phyloP scores from a whole-genome alignment of 2,888 invertebrate species.

The Meganola albula region DNA sequence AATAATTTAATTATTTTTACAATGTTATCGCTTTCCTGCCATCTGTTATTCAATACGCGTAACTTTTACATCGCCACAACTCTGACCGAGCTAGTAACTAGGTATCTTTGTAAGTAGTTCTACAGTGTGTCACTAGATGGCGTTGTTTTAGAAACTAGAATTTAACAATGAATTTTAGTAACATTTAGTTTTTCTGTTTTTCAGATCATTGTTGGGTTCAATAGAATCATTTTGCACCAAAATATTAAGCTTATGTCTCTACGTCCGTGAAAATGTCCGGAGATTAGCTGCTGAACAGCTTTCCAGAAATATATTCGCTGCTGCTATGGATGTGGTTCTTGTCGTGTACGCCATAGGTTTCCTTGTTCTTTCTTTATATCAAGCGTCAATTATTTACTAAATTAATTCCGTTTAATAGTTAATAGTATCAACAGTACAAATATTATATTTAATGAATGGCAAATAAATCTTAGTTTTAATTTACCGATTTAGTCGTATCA shows the following conservation, averaged over 20 bases:
- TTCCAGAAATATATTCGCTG: conserved; percentile 46
- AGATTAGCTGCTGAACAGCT: conserved; percentile 36
- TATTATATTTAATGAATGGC: too few species aligned
- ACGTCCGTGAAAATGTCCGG: conserved; percentile 28
- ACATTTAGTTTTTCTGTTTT: conserved; percentile 7
- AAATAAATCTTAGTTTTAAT: too few species aligned
- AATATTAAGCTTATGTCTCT: conserved; percentile 25
- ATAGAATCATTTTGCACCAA: conserved; percentile 35
- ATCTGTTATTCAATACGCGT: conserved; percentile 15
- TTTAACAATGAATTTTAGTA: neutral
- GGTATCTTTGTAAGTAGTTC: too few species aligned
- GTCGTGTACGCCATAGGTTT: conserved; percentile 58
- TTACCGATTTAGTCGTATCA: too few species aligned
- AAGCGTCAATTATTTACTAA: conserved; percentile 32
- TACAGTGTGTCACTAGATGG: conserved; percentile 12
- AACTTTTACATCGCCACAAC: neutral
- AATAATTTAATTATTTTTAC: too few species aligned
- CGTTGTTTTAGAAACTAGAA: conserved; percentile 3
- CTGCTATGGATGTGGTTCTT: conserved; percentile 50
- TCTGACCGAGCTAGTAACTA: too few species aligned
- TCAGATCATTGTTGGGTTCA: conserved; percentile 37
- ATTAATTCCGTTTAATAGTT: conserved; percentile 3
- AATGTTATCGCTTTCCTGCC: conserved; percentile 14
- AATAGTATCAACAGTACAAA: too few species aligned
- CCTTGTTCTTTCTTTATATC: conserved; percentile 53